Evolutionary conservation across 2,113 vertebrate genomes (phyloP).

Genomic region (Hippocampus comes): DNA sequence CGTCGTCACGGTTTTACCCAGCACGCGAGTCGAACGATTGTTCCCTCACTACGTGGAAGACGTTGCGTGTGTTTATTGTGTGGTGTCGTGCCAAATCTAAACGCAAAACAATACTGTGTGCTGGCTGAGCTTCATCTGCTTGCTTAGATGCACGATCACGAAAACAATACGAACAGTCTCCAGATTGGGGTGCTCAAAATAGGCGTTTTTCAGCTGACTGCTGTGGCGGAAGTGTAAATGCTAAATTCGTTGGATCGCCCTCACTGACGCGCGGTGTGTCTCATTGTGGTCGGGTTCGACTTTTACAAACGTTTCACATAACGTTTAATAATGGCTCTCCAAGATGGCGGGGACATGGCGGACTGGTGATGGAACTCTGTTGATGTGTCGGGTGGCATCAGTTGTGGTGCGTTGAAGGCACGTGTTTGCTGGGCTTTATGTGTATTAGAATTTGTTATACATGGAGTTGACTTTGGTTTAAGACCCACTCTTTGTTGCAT

Average conservation of each 20-base stretch:
- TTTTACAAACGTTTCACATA: slow-evolving; percentile 55
- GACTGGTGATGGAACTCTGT: slow-evolving; percentile 54
- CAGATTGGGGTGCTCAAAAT: background rate
- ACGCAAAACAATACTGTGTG: background rate
- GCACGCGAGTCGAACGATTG: background rate
- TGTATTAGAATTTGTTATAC: background rate
- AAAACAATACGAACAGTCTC: background rate
- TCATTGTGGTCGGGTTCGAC: background rate
- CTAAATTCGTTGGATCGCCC: background rate
- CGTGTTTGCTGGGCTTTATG: background rate
- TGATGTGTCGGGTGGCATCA: background rate
- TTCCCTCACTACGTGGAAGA: slow-evolving; percentile 23
- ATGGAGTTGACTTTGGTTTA: slow-evolving; percentile 13
- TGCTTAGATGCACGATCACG: background rate
- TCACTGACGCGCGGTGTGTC: background rate
- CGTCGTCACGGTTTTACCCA: slow-evolving; percentile 50
- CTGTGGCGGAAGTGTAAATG: background rate
- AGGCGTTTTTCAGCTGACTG: background rate
- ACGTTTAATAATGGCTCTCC: slow-evolving; percentile 76
- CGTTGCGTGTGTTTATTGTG: slow-evolving; percentile 15
- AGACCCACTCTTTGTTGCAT: slow-evolving; percentile 60
- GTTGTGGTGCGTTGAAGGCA: background rate
- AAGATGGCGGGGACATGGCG: slow-evolving; percentile 92
- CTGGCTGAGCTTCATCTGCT: background rate
- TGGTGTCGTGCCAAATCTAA: background rate